phyloP scores from a whole-genome alignment of 2,113 vertebrate genomes.

The Carassius gibelio region DNA sequence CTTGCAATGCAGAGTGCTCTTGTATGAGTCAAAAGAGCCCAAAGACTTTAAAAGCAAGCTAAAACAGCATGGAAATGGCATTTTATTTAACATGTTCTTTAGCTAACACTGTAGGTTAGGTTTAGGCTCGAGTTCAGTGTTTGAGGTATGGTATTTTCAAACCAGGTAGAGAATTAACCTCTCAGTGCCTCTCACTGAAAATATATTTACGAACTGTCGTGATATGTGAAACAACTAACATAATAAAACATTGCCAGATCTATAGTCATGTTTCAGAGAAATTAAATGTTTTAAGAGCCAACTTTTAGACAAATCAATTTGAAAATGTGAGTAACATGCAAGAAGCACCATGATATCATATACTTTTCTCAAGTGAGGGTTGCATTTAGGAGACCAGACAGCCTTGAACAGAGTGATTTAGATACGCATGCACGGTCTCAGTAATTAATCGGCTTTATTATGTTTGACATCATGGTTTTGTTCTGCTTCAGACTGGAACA shows the following conservation, averaged over 20 bases:
- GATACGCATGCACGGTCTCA: too few relatives aligned
- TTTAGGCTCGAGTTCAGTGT: background rate
- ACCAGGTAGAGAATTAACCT: background rate
- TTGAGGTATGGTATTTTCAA: background rate
- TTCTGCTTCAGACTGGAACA: conserved; percentile 59
- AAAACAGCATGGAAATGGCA: background rate
- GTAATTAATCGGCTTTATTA: conserved; percentile 52
- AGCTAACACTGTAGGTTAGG: background rate
- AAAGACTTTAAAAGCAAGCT: background rate
- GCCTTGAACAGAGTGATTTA: background rate
- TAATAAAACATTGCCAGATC: background rate
- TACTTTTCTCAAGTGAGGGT: background rate
- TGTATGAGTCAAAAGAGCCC: background rate
- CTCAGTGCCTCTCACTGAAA: background rate
- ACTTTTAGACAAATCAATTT: background rate
- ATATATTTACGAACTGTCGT: background rate
- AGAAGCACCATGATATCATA: background rate
- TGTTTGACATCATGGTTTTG: conserved; percentile 64
- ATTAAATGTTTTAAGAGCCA: background rate
- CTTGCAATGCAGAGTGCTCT: background rate
- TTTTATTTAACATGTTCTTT: background rate
- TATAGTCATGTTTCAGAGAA: background rate
- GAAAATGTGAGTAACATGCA: background rate
- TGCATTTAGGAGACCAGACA: background rate
- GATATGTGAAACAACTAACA: background rate